phyloP scores from a whole-genome alignment of 2,797 vertebrate species.

The Rhinogobio ventralis region DNA sequence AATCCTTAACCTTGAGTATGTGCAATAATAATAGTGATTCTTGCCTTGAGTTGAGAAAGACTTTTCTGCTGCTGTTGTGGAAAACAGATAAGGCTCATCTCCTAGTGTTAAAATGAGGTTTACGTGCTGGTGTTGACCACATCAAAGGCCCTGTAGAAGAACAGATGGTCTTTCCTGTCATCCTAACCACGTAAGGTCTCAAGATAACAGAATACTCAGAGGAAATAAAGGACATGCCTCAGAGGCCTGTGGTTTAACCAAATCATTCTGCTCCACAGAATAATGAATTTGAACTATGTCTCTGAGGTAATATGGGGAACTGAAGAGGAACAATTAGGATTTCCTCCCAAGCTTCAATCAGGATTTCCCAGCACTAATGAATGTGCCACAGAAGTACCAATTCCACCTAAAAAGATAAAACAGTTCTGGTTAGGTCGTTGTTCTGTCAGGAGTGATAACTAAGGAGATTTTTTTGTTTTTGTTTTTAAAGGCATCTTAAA shows the following conservation, averaged over 20 bases:
- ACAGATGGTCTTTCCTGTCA: conserved; percentile 61
- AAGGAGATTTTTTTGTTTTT: background rate
- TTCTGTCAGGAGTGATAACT: background rate
- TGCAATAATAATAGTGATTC: background rate
- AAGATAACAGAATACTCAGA: conserved; percentile 59
- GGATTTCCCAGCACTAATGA: background rate
- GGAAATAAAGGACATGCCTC: conserved; percentile 34
- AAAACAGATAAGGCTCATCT: conserved; percentile 16
- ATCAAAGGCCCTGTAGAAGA: conserved; percentile 59
- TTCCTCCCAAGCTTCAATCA: conserved; percentile 3
- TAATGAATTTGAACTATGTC: conserved; percentile 1
- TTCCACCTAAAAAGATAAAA: background rate
- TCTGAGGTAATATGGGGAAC: conserved; percentile 15
- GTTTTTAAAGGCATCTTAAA: conserved; percentile 23
- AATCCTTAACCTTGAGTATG: background rate
- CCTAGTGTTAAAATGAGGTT: conserved; percentile 25
- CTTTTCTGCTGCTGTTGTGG: background rate
- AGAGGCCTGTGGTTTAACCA: conserved; percentile 20
- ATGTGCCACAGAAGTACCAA: background rate
- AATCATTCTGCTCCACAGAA: background rate
- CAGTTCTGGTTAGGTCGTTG: background rate
- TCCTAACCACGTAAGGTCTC: conserved; percentile 41
- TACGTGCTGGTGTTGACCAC: conserved; percentile 49
- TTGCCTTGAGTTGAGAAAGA: background rate
- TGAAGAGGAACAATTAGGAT: background rate